Evolutionary conservation across 2,888 invertebrate genomes (phyloP).

Genomic region (Tenthredo distinguenda): DNA sequence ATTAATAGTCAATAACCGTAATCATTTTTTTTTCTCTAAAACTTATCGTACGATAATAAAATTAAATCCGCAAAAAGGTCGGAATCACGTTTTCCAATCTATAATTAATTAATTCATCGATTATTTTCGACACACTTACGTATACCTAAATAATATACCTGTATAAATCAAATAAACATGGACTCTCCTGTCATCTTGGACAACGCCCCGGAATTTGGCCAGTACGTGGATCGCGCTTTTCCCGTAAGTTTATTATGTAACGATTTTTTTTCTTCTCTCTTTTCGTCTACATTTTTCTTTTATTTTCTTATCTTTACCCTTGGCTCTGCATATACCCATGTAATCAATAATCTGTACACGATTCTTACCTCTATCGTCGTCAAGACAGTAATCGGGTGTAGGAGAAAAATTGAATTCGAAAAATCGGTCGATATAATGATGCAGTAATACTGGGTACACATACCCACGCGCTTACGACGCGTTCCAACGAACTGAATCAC

Average conservation of each 20-base stretch:
- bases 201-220: slow-evolving; percentile 81
- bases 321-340: neutral
- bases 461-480: neutral
- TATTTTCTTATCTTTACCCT: neutral
- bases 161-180: slow-evolving; percentile 73
- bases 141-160: neutral
- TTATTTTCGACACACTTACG: neutral
- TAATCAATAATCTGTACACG: neutral
- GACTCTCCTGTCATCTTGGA: slow-evolving; percentile 83
- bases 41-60: neutral
- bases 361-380: neutral
- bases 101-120: neutral
- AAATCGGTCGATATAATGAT: neutral
- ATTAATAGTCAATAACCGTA: neutral
- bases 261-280: neutral
- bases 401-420: neutral
- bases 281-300: neutral
- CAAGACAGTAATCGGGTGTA: neutral
- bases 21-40: neutral
- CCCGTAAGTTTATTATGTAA: slow-evolving; percentile 78
- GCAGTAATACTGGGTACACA: neutral
- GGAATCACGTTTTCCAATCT: neutral
- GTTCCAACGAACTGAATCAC: slow-evolving; percentile 26
- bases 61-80: neutral
- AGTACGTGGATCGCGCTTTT: slow-evolving; percentile 76